Evolutionary conservation across 23 tunicate genomes (phyloP).

Genomic region (Halocynthia aurantium): DNA sequence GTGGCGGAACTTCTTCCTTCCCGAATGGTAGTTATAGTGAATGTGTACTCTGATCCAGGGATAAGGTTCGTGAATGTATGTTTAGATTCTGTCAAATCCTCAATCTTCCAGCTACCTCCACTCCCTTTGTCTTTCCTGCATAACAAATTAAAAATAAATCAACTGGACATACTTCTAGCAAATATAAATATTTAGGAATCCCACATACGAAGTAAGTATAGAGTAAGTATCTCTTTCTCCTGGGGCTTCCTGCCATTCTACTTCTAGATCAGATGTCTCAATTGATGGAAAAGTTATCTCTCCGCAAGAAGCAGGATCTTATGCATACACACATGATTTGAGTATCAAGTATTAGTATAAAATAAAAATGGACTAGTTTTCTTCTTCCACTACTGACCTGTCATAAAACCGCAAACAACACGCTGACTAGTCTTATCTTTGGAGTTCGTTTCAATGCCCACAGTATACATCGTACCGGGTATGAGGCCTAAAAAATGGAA

Average conservation of each 20-base stretch:
- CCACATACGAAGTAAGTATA: constrained; percentile 33
- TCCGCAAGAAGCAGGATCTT: constrained; percentile 68
- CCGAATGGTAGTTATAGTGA: constrained; percentile 49
- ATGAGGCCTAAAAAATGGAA: constrained; percentile 30
- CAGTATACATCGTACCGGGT: constrained; percentile 78
- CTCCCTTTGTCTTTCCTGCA: constrained; percentile 45
- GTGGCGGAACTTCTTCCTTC: constrained; percentile 68
- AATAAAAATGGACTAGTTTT: too few species aligned
- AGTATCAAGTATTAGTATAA: too few species aligned
- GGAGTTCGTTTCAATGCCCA: constrained; percentile 71
- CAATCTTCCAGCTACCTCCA: constrained; percentile 37
- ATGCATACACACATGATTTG: background rate
- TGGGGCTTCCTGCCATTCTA: constrained; percentile 49
- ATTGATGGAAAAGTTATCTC: constrained; percentile 28
- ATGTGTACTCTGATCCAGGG: constrained; percentile 54
- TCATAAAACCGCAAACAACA: constrained; percentile 43
- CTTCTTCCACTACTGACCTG: constrained; percentile 17
- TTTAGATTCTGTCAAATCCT: constrained; percentile 31
- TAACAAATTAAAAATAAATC: background rate
- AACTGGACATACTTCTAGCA: background rate
- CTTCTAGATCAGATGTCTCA: constrained; percentile 17
- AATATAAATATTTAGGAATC: background rate
- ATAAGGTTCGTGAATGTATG: constrained; percentile 31
- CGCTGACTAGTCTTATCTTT: constrained; percentile 80
- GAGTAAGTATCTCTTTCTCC: constrained; percentile 54